Conservation (phyloP, 2,797 vertebrate genomes). For the Pachyuromys duprasi region DNA sequence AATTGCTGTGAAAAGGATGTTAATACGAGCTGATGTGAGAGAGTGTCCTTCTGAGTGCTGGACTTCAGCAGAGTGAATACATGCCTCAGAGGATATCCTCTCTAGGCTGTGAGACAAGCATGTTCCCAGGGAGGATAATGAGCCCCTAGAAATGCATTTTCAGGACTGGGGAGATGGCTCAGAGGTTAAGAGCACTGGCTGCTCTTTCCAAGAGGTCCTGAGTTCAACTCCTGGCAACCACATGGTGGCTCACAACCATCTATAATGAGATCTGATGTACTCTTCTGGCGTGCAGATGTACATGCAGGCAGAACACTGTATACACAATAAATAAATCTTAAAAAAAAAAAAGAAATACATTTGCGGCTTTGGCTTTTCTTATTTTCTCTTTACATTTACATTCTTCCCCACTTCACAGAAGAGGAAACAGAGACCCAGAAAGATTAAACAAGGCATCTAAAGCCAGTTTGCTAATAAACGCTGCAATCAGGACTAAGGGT, state of each 20-base stretch:
- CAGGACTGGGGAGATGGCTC: no score
- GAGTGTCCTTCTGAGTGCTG: neutral
- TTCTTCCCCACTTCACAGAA: neutral
- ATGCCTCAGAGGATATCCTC: neutral
- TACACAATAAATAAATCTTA: no score
- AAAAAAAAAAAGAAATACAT: no score
- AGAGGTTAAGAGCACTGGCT: no score
- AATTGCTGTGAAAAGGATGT: neutral
- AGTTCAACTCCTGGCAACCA: no score
- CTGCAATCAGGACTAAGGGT: constrained; percentile 2
- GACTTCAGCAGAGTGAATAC: neutral
- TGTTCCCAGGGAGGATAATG: neutral
- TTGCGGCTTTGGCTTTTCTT: neutral
- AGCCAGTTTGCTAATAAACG: neutral
- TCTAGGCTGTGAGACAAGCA: neutral
- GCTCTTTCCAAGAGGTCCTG: no score
- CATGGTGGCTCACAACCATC: no score
- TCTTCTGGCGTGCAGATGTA: no score
- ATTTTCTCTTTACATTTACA: constrained; percentile 3
- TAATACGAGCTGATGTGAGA: neutral
- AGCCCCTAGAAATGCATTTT: neutral
- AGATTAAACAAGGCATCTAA: neutral
- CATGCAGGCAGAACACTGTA: no score
- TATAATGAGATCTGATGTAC: no score
- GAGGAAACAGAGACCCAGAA: neutral